Base-by-base conservation (phyloP, 2,888 invertebrate species). In the Chymomyza caudatula region DNA sequence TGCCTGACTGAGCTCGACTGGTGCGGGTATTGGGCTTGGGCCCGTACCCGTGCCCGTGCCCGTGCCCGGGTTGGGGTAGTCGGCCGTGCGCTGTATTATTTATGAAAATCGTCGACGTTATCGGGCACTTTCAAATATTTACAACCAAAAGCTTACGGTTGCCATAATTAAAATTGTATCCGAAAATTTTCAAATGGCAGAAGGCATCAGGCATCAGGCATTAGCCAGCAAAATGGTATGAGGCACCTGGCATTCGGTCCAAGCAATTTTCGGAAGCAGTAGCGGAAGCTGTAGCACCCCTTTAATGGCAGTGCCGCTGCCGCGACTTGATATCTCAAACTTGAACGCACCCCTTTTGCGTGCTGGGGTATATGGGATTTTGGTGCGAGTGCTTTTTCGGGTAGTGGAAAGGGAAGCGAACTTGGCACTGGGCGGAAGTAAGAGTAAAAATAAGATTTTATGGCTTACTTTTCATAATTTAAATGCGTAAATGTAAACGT, bases 121-220 rank as follows among this genome's bases (percentile, higher is more conserved):
- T 82, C 87, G 76, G 85, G 80, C 69, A 78, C 81, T 83, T 85
- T 85, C 85, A 88, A 87, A 89, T 87, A 88, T 88, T 88, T 88
- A 88, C 87, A 85, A 87, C 87, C 88, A 77, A 87, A 87, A 89
- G 86, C 88, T 89, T 87, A 89, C 87, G 88, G 88, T 88, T 86
- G 88, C 85, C 87, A 88, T 88, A 88, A 88, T 88, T 88, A 88
- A 88, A 88, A 89, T 88, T 88, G 87, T 88, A 88, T 84, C 89
- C 88, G 83, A 88, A 87, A 37, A 37, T 11, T 37, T 37, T 37
- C 3, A 8, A 37, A 37, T 37, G 29, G 29, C 29, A 37, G 29
- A 8, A 37, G 29, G 29, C 29, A 37, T 37, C 29, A 25, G 25
- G 25, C 25, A 25, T 25, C 25, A 37, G 29, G 29, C 29, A 37